phyloP scores from a whole-genome alignment of 2,888 invertebrate species.

The Halocaridina rubra region DNA sequence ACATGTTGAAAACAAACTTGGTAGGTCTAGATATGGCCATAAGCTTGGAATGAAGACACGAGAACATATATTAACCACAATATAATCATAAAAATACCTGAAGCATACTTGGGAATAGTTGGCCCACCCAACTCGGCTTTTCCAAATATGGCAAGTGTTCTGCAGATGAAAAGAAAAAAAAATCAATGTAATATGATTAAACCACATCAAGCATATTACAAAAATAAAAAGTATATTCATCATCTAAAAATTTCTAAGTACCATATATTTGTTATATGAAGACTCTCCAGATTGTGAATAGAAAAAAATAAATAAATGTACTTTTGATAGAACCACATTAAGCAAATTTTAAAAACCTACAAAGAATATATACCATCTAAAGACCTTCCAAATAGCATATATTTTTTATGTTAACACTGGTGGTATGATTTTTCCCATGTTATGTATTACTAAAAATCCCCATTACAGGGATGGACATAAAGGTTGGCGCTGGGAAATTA shows the following conservation, averaged over 20 bases:
- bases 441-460: too few species aligned
- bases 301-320: too few species aligned
- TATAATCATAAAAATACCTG: slow-evolving; percentile 38
- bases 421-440: too few species aligned
- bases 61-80: slow-evolving; percentile 58
- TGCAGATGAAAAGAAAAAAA: slow-evolving; percentile 19
- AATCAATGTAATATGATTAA: neutral
- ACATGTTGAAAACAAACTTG: neutral
- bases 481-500: too few species aligned
- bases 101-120: slow-evolving; percentile 11
- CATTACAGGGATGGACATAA: too few species aligned
- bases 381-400: too few species aligned
- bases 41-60: slow-evolving; percentile 38
- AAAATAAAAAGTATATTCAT: neutral
- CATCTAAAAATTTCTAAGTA: neutral
- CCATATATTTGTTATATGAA: too few species aligned
- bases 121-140: slow-evolving; percentile 61
- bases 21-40: slow-evolving; percentile 45
- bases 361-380: too few species aligned
- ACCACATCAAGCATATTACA: neutral
- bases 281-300: too few species aligned
- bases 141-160: slow-evolving; percentile 43
- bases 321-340: too few species aligned
- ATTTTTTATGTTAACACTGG: too few species aligned
- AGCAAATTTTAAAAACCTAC: too few species aligned